phyloP scores from a whole-genome alignment of 1,140 invertebrate genomes.

The Caenorhabditis brenneri region DNA sequence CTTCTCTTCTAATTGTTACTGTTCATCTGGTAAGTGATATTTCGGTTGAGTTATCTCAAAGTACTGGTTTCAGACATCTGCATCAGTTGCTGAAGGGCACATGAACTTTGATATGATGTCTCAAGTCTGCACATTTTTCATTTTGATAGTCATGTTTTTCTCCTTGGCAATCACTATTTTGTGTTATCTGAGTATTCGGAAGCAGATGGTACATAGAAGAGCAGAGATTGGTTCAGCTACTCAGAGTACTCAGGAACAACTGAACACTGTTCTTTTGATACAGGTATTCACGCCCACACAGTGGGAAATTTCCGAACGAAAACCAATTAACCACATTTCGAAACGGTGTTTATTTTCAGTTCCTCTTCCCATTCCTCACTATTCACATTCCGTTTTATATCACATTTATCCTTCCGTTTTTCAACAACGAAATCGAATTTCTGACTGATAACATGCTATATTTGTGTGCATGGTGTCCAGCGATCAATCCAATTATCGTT shows the following conservation, averaged over 20 bases:
- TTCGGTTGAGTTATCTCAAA: no score
- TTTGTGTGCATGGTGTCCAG: not conserved
- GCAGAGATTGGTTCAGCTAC: not conserved
- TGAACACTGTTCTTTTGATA: not conserved
- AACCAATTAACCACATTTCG: no score
- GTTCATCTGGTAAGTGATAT: not conserved
- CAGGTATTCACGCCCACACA: not conserved
- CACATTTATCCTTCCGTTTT: not conserved
- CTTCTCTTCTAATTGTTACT: not conserved
- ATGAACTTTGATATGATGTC: not conserved
- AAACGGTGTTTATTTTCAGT: not conserved
- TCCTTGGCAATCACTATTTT: not conserved
- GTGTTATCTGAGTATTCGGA: not conserved
- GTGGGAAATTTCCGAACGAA: no score
- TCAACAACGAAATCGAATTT: not conserved
- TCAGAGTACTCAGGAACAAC: not conserved
- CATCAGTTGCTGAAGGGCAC: not conserved
- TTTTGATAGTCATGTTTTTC: not conserved
- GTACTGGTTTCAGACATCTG: not conserved
- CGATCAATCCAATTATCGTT: not conserved
- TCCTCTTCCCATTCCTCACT: not conserved
- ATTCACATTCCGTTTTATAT: not conserved
- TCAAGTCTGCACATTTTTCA: not conserved
- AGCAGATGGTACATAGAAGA: not conserved
- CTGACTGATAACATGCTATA: not conserved